Percentiles rank a stretch among this genome's conserved stretches.
These are phyloP conservation scores for Enteromius fasciolatus DNA, from an alignment of 2,797 vertebrate genomes.

Conservation along the genomic window DNA sequence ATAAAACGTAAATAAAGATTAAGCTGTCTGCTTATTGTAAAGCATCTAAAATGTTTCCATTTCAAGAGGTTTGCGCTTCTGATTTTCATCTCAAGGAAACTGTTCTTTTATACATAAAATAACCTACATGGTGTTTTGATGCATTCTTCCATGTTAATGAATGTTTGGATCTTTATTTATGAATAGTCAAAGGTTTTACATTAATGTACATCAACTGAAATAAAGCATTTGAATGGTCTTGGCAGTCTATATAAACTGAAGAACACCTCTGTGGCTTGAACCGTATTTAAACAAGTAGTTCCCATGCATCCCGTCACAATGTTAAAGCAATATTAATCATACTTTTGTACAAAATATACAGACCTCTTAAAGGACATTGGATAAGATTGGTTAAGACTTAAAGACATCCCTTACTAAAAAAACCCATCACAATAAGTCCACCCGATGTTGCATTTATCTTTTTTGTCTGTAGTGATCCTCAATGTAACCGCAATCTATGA, in stretches of 20 bases:
- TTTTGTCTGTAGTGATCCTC: neutral
- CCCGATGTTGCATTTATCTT: neutral
- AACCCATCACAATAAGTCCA: neutral
- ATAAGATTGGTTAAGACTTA: neutral
- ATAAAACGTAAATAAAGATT: no score
- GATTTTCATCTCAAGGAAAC: no score
- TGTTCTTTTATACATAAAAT: no score
- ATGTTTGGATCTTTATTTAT: neutral
- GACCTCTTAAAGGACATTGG: neutral
- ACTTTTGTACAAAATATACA: slow-evolving; percentile 25
- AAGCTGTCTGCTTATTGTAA: no score
- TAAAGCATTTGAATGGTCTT: neutral
- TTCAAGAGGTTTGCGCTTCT: no score
- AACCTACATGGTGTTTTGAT: no score
- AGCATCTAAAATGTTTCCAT: no score
- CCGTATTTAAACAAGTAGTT: neutral
- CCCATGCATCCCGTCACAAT: neutral
- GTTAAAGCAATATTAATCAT: neutral
- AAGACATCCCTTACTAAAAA: neutral
- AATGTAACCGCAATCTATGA: slow-evolving; percentile 37
- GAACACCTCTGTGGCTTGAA: neutral
- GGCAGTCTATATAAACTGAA: no score
- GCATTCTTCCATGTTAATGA: no score
- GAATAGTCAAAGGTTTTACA: neutral
- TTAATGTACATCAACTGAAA: neutral